Evolutionary conservation across 2,113 vertebrate genomes (phyloP).

Genomic region (Crotalus tigris): DNA sequence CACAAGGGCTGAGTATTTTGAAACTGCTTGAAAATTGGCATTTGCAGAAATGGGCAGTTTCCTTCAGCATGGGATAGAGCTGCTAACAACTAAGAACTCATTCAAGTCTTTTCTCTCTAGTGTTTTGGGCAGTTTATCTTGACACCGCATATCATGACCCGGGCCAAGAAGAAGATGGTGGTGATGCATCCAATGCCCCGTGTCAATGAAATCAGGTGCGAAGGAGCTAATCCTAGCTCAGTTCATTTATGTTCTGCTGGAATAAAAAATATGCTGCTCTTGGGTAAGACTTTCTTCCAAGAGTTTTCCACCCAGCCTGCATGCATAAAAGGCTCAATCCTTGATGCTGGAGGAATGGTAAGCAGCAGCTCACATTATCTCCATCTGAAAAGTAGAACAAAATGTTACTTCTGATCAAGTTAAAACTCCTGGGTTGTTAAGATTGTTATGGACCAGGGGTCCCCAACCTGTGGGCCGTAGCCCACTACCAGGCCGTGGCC

Average conservation of each 20-base stretch:
- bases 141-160: slow-evolving; percentile 96
- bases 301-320: neutral
- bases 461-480: too few species aligned
- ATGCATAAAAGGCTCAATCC: neutral
- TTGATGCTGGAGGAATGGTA: neutral
- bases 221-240: neutral
- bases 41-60: neutral
- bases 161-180: slow-evolving; percentile 96
- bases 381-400: neutral
- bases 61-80: neutral
- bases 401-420: neutral
- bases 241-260: neutral
- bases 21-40: neutral
- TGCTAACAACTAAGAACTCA: neutral
- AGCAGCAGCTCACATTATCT: neutral
- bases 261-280: neutral
- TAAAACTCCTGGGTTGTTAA: neutral
- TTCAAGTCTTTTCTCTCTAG: slow-evolving; percentile 58
- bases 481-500: too few species aligned
- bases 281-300: neutral
- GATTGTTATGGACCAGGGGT: neutral
- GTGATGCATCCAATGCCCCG: slow-evolving; percentile 96
- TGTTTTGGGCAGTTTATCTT: slow-evolving; percentile 96
- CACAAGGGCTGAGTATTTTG: neutral
- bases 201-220: slow-evolving; percentile 96